Evolutionary conservation across 2,797 vertebrate genomes (phyloP), one percentile per base, ranked within the genome.

Genomic region (Neomorphus geoffroyi): DNA sequence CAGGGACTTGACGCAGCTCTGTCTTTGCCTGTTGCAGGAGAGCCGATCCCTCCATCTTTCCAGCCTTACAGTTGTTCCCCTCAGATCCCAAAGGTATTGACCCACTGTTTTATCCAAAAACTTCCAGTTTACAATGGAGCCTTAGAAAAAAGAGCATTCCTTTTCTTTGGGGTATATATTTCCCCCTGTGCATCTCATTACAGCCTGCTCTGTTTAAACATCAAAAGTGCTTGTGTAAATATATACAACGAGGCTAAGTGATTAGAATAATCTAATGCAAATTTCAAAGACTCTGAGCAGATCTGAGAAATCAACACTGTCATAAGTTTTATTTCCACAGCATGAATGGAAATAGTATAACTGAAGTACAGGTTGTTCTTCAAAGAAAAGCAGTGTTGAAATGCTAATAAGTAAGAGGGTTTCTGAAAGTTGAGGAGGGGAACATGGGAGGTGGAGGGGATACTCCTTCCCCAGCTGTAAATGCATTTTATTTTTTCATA

Each of bases 211-310:
- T 78, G 65, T 91, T 88, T 87, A 79, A 96, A 92, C 93, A 93
- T 94, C 83, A 93, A 96, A 97, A 57, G 92, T 48, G 65, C 51
- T 91, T 85, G 64, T 62, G 45, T 75, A 94, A 78, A 95, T 84
- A 88, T 94, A 88, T 96, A 82, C 95, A 97, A 94, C 10, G 74
- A 97, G 93, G 75, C 69, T 95, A 94, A 94, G 50, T 77, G 58
- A 95, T 95, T 96, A 95, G 57, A 92, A 92, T 96, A 96, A 97
- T 94, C 84, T 92, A 77, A 96, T 94, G 82, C 91, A 94, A 90
- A 84, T 88, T 97, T 96, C 94, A 75, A 95, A 95, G 92, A 88
- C 46, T 87, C 54, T 35, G 61, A 93, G 85, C 56, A 91, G 86
- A 96, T 94, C 94, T 91, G 95, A 97, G 91, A 95, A 96, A 93